Conservation (phyloP, 2,888 invertebrate species). For the Onthophagus sagittarius region DNA sequence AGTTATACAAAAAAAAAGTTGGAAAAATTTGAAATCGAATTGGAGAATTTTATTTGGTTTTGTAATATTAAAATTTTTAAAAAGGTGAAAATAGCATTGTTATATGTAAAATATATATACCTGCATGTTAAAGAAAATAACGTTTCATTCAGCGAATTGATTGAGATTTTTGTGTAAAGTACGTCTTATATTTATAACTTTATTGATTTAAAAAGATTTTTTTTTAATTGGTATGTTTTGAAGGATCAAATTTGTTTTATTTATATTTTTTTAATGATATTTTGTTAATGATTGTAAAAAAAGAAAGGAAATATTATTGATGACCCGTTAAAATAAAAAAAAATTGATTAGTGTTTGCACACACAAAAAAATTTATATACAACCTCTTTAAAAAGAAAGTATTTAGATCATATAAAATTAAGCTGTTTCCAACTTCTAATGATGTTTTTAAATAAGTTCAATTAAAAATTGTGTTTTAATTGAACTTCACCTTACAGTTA, state of each 20-base stretch:
- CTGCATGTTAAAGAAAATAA: not conserved
- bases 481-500: too few relatives aligned
- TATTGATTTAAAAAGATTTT: not conserved
- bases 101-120: constrained; percentile 1
- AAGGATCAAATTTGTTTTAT: not conserved
- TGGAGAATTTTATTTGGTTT: not conserved
- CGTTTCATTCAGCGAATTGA: not conserved
- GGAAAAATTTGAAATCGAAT: too few relatives aligned
- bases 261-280: not conserved
- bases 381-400: not conserved
- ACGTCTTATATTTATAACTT: not conserved
- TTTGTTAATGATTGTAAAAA: not conserved
- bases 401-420: not conserved
- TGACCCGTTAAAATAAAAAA: not conserved
- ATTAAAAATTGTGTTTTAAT: too few relatives aligned
- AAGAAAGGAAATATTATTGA: not conserved
- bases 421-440: too few relatives aligned
- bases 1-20: not conserved
- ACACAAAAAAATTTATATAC: not conserved
- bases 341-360: not conserved
- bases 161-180: not conserved
- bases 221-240: not conserved
- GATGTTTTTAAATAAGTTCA: too few relatives aligned
- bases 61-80: not conserved
- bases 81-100: not conserved